These are phyloP conservation scores for Galaxias olidus DNA, from an alignment of 2,797 vertebrate genomes.

Conservation along the genomic window DNA sequence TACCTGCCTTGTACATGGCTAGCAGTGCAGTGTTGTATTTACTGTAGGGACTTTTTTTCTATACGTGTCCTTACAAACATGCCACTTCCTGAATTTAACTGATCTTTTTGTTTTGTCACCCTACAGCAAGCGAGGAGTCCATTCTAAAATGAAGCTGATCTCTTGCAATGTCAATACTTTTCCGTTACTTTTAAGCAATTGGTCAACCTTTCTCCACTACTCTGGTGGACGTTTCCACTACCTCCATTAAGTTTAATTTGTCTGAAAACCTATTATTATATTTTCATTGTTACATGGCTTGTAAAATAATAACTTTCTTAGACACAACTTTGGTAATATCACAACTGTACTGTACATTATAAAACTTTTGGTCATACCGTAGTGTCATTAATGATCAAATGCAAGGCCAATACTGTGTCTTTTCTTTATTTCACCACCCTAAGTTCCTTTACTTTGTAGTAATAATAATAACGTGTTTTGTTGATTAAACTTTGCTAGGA, in stretches of 20 bases:
- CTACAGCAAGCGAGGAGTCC: conserved; percentile 76
- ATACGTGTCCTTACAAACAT: too few species aligned
- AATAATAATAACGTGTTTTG: too few species aligned
- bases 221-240: conserved; percentile 22
- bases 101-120: conserved; percentile 8
- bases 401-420: too few species aligned
- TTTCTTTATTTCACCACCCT: too few species aligned
- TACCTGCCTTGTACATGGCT: too few species aligned
- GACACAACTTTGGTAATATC: conserved; percentile 32
- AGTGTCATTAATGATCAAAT: too few species aligned
- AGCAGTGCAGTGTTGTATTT: too few species aligned
- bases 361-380: conserved; percentile 39
- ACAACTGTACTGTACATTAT: conserved; percentile 17
- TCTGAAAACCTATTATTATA: conserved; percentile 19
- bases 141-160: conserved; percentile 72
- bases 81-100: too few species aligned
- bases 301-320: conserved; percentile 28
- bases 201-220: conserved; percentile 22
- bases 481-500: too few species aligned
- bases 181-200: conserved; percentile 22
- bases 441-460: too few species aligned
- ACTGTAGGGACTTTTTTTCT: too few species aligned
- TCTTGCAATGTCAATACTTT: too few species aligned
- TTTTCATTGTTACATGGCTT: conserved; percentile 20
- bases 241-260: conserved; percentile 9